Evolutionary conservation across 2,888 invertebrate species (phyloP).

Genomic region (Apotomis capreana): DNA sequence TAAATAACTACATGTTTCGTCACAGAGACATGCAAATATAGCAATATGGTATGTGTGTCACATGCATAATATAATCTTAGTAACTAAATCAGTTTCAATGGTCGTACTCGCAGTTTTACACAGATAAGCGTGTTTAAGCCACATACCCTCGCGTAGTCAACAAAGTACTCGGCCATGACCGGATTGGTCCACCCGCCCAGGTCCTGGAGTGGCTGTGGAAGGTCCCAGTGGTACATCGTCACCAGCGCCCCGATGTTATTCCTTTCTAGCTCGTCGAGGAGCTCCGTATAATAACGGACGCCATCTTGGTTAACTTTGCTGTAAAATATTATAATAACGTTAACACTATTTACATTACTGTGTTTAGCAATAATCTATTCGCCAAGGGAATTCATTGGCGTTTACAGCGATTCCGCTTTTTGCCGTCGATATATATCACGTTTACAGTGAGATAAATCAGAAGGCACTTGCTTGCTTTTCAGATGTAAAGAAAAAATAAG

Average conservation of each 20-base stretch:
- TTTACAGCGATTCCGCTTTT: too few species aligned
- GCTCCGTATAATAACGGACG: conserved; percentile 83
- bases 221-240: conserved; percentile 87
- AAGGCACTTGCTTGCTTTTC: too few species aligned
- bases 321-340: conserved; percentile 49
- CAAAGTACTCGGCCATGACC: conserved; percentile 83
- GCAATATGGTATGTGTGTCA: too few species aligned
- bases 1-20: too few species aligned
- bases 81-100: neutral
- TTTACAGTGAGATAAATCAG: too few species aligned
- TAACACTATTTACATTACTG: too few species aligned
- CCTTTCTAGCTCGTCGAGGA: conserved; percentile 82
- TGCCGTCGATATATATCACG: too few species aligned
- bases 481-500: too few species aligned
- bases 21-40: too few species aligned
- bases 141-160: conserved; percentile 82
- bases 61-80: too few species aligned
- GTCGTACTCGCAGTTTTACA: neutral
- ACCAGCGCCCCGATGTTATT: conserved; percentile 84
- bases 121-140: neutral
- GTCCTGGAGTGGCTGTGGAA: conserved; percentile 83
- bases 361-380: too few species aligned
- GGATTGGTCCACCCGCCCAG: conserved; percentile 87
- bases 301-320: conserved; percentile 70
- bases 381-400: too few species aligned